Conservation (phyloP, 2,888 invertebrate species). For the Lepidocyrtoides sp. region DNA sequence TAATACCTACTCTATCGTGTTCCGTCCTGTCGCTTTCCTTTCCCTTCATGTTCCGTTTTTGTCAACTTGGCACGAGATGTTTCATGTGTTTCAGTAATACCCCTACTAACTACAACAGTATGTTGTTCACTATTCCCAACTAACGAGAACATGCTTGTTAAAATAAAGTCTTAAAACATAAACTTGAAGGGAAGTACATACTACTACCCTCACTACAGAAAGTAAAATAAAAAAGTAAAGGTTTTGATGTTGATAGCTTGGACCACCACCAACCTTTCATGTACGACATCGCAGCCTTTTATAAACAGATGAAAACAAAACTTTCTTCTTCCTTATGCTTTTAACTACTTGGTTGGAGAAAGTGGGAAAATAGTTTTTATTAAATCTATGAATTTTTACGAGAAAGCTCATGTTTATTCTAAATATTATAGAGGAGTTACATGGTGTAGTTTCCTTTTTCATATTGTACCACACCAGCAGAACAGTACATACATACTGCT, state of each 20-base stretch:
- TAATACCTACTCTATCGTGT: slow-evolving; percentile 68
- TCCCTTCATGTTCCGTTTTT: slow-evolving; percentile 70
- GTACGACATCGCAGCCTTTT: slow-evolving; percentile 10
- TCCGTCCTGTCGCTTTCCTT: slow-evolving; percentile 69
- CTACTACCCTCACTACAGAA: not conserved
- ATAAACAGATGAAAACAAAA: slow-evolving; percentile 32
- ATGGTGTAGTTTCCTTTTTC: not conserved
- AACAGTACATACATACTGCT: not conserved
- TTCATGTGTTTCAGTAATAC: slow-evolving; percentile 43
- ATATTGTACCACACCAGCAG: not conserved
- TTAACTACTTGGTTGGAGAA: slow-evolving; percentile 27
- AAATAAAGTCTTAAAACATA: slow-evolving; percentile 26
- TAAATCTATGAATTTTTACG: slow-evolving; percentile 79
- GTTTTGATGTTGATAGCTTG: slow-evolving; percentile 60
- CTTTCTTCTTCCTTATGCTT: slow-evolving; percentile 63
- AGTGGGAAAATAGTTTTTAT: slow-evolving; percentile 74
- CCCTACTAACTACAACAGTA: not conserved
- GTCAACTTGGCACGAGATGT: slow-evolving; percentile 76
- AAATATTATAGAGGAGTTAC: not conserved
- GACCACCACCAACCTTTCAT: slow-evolving; percentile 58
- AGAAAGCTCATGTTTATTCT: slow-evolving; percentile 72
- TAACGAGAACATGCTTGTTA: not conserved
- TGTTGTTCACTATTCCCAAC: not conserved
- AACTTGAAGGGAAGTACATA: not conserved
- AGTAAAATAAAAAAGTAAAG: slow-evolving; percentile 46